Percentiles rank a stretch among this genome's conserved stretches.
phyloP scores from a whole-genome alignment of 2,113 vertebrate genomes.

The Barbus barbus region DNA sequence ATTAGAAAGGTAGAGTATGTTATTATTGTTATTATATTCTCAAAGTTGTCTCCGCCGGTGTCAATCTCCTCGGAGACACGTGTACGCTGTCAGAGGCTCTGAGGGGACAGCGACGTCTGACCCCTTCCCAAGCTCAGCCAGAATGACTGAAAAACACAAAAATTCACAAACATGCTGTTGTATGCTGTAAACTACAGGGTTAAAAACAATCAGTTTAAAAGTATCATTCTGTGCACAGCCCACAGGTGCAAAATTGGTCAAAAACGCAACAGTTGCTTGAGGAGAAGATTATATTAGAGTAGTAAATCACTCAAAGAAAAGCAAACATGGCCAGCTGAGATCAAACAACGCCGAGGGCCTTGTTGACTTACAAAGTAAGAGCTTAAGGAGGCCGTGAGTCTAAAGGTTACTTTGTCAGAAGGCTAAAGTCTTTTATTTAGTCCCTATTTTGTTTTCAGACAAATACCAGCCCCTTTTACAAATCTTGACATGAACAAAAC shows the following conservation, averaged over 20 bases:
- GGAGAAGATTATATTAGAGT: constrained; percentile 13
- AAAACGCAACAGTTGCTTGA: not conserved
- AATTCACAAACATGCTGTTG: not conserved
- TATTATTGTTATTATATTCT: constrained; percentile 83
- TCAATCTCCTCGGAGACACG: constrained; percentile 65
- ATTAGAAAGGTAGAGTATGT: constrained; percentile 80
- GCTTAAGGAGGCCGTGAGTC: constrained; percentile 6
- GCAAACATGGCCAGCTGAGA: constrained; percentile 38
- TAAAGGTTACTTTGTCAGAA: constrained; percentile 35
- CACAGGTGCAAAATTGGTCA: not conserved
- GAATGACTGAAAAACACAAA: not conserved
- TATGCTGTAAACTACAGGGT: too few species aligned
- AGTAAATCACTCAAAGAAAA: constrained; percentile 42
- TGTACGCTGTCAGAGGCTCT: constrained; percentile 30
- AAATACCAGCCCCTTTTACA: constrained; percentile 39
- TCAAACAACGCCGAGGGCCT: constrained; percentile 33
- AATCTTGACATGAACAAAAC: constrained; percentile 10
- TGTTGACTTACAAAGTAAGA: constrained; percentile 20
- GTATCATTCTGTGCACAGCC: constrained; percentile 44
- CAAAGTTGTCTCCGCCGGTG: constrained; percentile 78
- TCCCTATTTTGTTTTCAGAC: constrained; percentile 41
- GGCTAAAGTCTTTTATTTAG: constrained; percentile 32
- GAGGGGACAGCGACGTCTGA: not conserved
- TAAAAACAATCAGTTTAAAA: not conserved
- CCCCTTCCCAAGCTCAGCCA: not conserved